Percentiles rank a stretch among this genome's conserved stretches.
Evolutionary conservation across 1,140 invertebrate species (phyloP).

Genomic region (Drosophila trapezifrons): DNA sequence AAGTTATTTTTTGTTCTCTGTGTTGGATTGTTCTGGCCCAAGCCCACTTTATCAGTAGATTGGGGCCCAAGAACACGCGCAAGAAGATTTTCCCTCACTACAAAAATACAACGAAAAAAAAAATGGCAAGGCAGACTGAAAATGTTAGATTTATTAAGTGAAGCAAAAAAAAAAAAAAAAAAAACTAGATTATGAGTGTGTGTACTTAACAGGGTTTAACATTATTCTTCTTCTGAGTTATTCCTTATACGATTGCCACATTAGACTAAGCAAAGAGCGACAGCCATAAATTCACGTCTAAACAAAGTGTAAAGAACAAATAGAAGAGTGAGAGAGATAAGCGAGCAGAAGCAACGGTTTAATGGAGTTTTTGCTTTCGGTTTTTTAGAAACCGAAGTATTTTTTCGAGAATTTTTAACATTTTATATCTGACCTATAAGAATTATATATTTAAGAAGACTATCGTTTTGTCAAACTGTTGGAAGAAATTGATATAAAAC

Average conservation of each 20-base stretch:
- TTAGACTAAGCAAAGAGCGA: constrained; percentile 65
- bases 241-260: constrained; percentile 58
- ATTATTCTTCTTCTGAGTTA: constrained; percentile 33
- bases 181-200: constrained; percentile 34
- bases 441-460: neutral
- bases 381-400: neutral
- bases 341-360: constrained; percentile 26
- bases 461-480: too few species aligned
- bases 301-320: constrained; percentile 82
- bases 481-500: too few species aligned
- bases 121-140: constrained; percentile 69
- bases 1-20: constrained; percentile 14
- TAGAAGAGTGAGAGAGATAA: constrained; percentile 62
- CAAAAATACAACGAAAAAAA: constrained; percentile 10
- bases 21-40: constrained; percentile 19
- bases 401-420: neutral
- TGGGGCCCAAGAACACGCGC: constrained; percentile 58
- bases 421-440: too few species aligned
- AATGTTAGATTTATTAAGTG: constrained; percentile 70
- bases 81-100: constrained; percentile 24
- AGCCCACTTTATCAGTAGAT: constrained; percentile 52
- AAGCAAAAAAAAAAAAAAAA: constrained; percentile 37
- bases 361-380: constrained; percentile 5
- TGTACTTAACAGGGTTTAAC: constrained; percentile 27
- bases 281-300: constrained; percentile 78